phyloP scores from a whole-genome alignment of 64 coral and sea anemone genomes.

The Montipora sp. region DNA sequence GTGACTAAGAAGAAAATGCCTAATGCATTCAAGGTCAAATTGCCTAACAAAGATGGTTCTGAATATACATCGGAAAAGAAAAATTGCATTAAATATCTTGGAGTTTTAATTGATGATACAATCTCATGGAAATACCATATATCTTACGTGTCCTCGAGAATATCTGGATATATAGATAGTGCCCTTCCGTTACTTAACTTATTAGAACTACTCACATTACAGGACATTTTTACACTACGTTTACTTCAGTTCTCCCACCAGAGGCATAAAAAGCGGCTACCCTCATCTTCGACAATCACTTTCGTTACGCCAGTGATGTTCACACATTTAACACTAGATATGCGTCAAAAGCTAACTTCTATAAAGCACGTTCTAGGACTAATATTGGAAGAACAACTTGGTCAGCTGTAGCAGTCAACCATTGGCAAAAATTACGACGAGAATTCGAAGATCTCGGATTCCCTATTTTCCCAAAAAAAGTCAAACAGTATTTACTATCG shows the following conservation, averaged over 20 bases:
- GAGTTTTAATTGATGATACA: too few relatives aligned
- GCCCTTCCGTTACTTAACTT: background rate
- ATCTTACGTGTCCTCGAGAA: too few relatives aligned
- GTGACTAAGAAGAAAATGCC: too few relatives aligned
- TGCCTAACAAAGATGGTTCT: too few relatives aligned
- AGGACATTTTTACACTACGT: background rate
- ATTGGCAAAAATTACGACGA: background rate
- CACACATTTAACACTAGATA: background rate
- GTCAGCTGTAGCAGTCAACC: background rate
- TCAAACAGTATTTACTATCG: background rate
- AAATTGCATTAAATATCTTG: too few relatives aligned
- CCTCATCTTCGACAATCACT: background rate
- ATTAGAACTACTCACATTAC: background rate
- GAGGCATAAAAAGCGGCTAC: background rate
- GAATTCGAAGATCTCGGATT: background rate
- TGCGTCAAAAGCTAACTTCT: slow-evolving; percentile 4
- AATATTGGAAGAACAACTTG: background rate
- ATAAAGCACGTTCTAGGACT: slow-evolving; percentile 1
- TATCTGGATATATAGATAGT: background rate
- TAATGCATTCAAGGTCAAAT: too few relatives aligned
- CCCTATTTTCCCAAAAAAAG: background rate
- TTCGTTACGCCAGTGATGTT: background rate
- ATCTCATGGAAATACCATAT: background rate
- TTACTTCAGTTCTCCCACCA: background rate
- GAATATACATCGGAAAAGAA: too few relatives aligned